Conservation (phyloP, 2,888 invertebrate species). For the Clepsis dumicolana region DNA sequence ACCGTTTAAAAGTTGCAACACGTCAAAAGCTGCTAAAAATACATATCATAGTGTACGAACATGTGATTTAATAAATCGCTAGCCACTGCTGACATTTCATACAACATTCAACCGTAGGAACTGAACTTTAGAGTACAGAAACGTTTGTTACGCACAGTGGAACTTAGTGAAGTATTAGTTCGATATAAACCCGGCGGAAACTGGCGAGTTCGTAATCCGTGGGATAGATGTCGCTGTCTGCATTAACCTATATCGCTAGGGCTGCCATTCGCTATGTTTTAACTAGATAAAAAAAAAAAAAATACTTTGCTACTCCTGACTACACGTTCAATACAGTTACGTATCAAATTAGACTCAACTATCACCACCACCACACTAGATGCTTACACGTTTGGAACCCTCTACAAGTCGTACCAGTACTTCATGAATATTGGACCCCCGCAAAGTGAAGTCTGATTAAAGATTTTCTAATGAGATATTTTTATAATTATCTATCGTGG, state of each 20-base stretch:
- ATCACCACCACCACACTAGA: too few relatives aligned
- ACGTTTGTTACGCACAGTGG: neutral
- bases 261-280: slow-evolving; percentile 5
- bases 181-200: slow-evolving; percentile 53
- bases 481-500: too few relatives aligned
- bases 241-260: slow-evolving; percentile 66
- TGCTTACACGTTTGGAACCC: too few relatives aligned
- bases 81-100: slow-evolving; percentile 2
- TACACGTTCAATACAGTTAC: too few relatives aligned
- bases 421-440: too few relatives aligned
- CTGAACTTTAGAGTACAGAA: neutral
- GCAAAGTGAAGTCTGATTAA: too few relatives aligned
- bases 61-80: slow-evolving; percentile 39
- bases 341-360: too few relatives aligned
- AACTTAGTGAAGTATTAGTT: slow-evolving; percentile 46
- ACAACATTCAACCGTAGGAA: slow-evolving; percentile 2
- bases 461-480: too few relatives aligned
- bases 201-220: slow-evolving; percentile 57
- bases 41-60: slow-evolving; percentile 34
- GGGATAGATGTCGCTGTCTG: slow-evolving; percentile 74
- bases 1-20: slow-evolving; percentile 45
- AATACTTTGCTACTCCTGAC: too few relatives aligned
- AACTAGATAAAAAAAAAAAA: neutral
- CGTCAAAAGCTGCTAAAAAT: slow-evolving; percentile 43
- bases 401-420: too few relatives aligned